A percentile compares a stretch with the other conserved stretches of the same genome.
Conservation (phyloP, 2,888 invertebrate genomes). For the Ectemnius cavifrons region DNA sequence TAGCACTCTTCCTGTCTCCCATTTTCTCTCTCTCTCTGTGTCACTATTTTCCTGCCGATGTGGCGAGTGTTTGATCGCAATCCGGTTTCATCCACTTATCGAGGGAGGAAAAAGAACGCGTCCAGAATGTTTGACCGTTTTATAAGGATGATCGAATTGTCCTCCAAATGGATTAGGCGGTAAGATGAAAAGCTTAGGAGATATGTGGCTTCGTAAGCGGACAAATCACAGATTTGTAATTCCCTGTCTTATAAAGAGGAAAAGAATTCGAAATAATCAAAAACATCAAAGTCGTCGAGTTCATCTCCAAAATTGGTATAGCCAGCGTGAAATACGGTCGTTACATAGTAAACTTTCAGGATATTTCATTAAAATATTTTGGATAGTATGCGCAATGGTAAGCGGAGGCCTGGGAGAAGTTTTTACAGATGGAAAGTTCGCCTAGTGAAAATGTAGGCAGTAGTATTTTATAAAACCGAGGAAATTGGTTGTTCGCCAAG, state of each 20-base stretch:
- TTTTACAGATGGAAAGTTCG: slow-evolving; percentile 25
- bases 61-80: slow-evolving; percentile 22
- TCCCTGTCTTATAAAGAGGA: no score
- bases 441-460: slow-evolving; percentile 32
- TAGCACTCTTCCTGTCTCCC: neutral
- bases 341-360: neutral
- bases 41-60: neutral
- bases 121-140: no score
- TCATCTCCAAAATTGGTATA: neutral
- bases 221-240: no score
- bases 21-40: neutral
- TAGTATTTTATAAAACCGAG: slow-evolving; percentile 45
- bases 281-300: no score
- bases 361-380: neutral
- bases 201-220: no score
- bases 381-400: neutral
- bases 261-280: no score
- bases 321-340: neutral
- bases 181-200: no score
- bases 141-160: no score
- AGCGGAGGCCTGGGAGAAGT: neutral
- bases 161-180: no score
- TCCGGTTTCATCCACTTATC: slow-evolving; percentile 19
- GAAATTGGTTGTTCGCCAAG: slow-evolving; percentile 64
- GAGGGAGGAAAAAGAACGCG: no score